Evolutionary conservation across 2,797 vertebrate species (phyloP).

Genomic region (Bradypodion pumilum): DNA sequence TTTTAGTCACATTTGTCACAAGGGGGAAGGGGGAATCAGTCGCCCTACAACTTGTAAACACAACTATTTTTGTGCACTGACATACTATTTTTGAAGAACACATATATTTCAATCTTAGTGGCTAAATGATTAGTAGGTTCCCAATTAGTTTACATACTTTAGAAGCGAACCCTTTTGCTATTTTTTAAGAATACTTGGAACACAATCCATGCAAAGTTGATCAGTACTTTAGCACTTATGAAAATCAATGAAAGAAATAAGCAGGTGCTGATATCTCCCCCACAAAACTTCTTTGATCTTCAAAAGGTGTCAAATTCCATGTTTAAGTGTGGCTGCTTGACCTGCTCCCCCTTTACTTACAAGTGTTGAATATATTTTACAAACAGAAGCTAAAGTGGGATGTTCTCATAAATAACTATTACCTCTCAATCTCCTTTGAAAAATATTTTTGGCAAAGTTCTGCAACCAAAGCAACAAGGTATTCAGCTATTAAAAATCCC

Average conservation of each 20-base stretch:
- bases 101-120: neutral
- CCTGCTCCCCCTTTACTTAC: neutral
- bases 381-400: neutral
- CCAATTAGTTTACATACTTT: neutral
- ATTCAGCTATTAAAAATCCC: neutral
- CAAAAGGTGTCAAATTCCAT: neutral
- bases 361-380: neutral
- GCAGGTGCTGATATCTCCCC: neutral
- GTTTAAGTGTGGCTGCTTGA: slow-evolving; percentile 4
- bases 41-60: neutral
- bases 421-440: neutral
- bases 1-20: no score
- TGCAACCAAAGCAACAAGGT: neutral
- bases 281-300: neutral
- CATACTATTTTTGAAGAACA: neutral
- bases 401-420: neutral
- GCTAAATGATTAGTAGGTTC: neutral
- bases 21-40: no score
- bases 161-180: neutral
- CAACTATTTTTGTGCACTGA: neutral
- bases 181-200: neutral
- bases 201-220: neutral
- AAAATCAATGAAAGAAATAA: neutral
- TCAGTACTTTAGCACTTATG: neutral
- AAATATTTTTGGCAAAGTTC: slow-evolving; percentile 38